phyloP scores from a whole-genome alignment of 2,888 invertebrate species.

The Rhabditophanes sp. region DNA sequence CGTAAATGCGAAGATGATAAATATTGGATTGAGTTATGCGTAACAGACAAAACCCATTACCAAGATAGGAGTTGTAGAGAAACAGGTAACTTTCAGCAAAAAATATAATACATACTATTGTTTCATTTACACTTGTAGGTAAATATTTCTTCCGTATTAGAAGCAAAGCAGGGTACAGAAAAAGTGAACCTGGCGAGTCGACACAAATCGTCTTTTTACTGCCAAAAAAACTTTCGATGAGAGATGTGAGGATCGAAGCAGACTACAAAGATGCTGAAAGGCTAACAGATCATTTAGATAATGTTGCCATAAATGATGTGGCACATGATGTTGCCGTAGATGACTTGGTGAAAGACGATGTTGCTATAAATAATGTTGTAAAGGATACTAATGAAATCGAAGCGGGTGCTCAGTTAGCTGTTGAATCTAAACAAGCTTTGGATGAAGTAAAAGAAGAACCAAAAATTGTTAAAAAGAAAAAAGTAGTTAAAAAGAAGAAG shows the following conservation, averaged over 20 bases:
- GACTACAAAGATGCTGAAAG: conserved; percentile 1
- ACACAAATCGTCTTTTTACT: no score
- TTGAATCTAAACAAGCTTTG: conserved; percentile 7
- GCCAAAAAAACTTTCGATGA: no score
- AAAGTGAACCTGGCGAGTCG: no score
- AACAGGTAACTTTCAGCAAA: no score
- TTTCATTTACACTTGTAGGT: no score
- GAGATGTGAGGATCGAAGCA: no score
- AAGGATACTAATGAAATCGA: conserved; percentile 2
- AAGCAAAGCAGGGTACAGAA: no score
- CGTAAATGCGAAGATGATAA: conserved; percentile 15
- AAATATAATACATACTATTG: no score
- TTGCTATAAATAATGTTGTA: not conserved
- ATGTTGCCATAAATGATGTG: conserved; percentile 15
- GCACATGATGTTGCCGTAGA: conserved; percentile 13
- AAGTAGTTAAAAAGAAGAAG: conserved; percentile 5
- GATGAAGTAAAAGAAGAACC: conserved; percentile 11
- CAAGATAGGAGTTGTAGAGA: no score
- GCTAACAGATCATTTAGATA: conserved; percentile 6
- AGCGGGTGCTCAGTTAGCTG: not conserved
- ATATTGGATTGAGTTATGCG: conserved; percentile 7
- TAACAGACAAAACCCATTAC: no score
- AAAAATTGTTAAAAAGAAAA: conserved; percentile 5
- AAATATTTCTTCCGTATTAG: no score
- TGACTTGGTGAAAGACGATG: conserved; percentile 8